A percentile compares a stretch with the other conserved stretches of the same genome.
phyloP scores from a whole-genome alignment of 53 echinoderm and acorn worm species.

The Apostichopus leukothele region DNA sequence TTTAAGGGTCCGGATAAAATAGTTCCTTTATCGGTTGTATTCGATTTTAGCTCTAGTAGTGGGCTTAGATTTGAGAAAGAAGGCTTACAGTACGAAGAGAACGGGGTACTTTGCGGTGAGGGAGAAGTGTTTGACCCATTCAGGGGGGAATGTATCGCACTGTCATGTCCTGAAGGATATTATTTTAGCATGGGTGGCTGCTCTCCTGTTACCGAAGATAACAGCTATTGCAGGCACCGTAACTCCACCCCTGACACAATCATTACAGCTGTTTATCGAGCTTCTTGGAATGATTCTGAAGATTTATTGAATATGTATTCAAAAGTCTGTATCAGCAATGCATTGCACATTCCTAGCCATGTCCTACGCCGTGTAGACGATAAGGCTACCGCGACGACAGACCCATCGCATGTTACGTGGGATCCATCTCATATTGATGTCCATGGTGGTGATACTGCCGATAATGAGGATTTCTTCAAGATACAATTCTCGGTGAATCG shows the following conservation, averaged over 20 bases:
- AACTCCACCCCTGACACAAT: not conserved
- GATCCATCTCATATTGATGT: not conserved
- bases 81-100: not conserved
- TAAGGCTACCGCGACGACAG: not conserved
- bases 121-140: conserved; percentile 27
- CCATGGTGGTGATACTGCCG: not conserved
- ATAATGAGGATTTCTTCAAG: not conserved
- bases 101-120: not conserved
- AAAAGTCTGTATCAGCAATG: not conserved
- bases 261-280: not conserved
- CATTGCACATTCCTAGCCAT: not conserved
- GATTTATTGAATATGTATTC: not conserved
- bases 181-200: not conserved
- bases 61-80: not conserved
- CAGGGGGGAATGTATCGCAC: not conserved
- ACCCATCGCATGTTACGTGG: not conserved
- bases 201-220: not conserved
- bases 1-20: not conserved
- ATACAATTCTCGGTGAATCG: not conserved
- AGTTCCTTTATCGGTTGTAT: conserved; percentile 3
- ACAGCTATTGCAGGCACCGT: not conserved
- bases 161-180: conserved; percentile 16
- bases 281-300: not conserved
- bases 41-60: conserved; percentile 24
- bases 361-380: not conserved